Percentiles rank a stretch among this genome's conserved stretches.
These are phyloP conservation scores for Drosophila tsacasi DNA, from an alignment of 1,140 invertebrate genomes.

Conservation along the genomic window DNA sequence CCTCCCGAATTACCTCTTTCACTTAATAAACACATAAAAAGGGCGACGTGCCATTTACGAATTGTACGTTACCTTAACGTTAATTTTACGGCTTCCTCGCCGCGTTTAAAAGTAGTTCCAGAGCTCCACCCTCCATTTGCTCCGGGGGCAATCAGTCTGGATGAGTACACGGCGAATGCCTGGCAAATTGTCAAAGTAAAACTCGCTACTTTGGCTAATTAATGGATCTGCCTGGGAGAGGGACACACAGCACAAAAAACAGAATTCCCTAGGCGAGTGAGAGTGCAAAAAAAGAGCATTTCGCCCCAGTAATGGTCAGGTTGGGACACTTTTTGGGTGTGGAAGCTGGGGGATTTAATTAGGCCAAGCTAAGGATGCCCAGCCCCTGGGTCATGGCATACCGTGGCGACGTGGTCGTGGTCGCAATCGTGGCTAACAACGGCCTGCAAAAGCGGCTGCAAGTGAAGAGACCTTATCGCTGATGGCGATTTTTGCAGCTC, in stretches of 20 bases:
- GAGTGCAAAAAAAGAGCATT: constrained; percentile 12
- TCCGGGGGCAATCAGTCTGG: constrained; percentile 23
- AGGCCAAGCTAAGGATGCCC: constrained; percentile 49
- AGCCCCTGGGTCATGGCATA: constrained; percentile 42
- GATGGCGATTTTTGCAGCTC: constrained; percentile 45
- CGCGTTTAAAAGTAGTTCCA: constrained; percentile 42
- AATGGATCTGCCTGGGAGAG: constrained; percentile 51
- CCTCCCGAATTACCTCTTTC: constrained; percentile 29
- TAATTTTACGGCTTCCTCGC: constrained; percentile 27
- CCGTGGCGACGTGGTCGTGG: not conserved
- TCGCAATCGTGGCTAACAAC: constrained; percentile 7
- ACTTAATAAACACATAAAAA: constrained; percentile 47
- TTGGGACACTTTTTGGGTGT: constrained; percentile 10
- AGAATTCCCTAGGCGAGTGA: constrained; percentile 37
- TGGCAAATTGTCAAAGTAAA: constrained; percentile 60
- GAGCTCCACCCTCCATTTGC: constrained; percentile 19
- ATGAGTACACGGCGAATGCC: constrained; percentile 25
- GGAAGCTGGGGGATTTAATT: constrained; percentile 57
- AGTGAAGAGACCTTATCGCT: constrained; percentile 64
- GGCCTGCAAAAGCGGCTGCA: constrained; percentile 26
- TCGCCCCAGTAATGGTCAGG: constrained; percentile 64
- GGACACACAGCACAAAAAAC: constrained; percentile 2
- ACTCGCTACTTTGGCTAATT: constrained; percentile 65
- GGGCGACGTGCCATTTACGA: constrained; percentile 17
- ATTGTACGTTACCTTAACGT: constrained; percentile 17